A percentile compares a stretch with the other conserved stretches of the same genome.
Conservation (phyloP, 2,888 invertebrate species). For the Volucella bombylans region DNA sequence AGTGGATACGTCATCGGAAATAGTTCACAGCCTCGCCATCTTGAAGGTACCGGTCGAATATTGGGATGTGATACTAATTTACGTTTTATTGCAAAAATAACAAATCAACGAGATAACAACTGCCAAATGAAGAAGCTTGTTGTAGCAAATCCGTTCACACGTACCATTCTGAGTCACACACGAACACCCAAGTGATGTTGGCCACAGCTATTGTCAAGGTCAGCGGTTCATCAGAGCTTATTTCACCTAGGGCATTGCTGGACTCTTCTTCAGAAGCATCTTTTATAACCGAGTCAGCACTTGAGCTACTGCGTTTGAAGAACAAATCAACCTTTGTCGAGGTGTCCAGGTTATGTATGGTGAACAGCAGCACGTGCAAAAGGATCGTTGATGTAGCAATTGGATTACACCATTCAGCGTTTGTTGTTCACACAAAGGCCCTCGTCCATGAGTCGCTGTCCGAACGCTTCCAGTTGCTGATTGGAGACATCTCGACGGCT, state of each 20-base stretch:
- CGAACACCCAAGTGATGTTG: too few species aligned
- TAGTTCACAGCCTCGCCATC: too few species aligned
- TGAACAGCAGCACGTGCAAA: slow-evolving; percentile 6
- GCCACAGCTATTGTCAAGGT: too few species aligned
- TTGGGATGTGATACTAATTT: too few species aligned
- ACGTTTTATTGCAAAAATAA: too few species aligned
- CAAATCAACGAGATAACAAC: too few species aligned
- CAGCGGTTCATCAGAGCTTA: too few species aligned
- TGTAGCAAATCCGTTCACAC: too few species aligned
- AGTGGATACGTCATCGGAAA: too few species aligned
- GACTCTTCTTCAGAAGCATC: not conserved
- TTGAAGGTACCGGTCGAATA: too few species aligned
- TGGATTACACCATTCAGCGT: not conserved
- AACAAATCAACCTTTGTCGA: not conserved
- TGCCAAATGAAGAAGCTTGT: too few species aligned
- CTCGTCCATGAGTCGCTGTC: not conserved
- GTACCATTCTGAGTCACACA: too few species aligned
- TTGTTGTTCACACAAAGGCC: not conserved
- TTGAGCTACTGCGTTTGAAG: not conserved
- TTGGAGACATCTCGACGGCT: not conserved
- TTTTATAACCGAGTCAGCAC: not conserved
- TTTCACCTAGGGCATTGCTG: not conserved
- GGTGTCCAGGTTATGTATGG: slow-evolving; percentile 6
- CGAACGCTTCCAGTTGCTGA: not conserved
- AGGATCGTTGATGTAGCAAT: not conserved